Conservation (phyloP, 1,140 invertebrate species). For the Drosophila pruinosa region DNA sequence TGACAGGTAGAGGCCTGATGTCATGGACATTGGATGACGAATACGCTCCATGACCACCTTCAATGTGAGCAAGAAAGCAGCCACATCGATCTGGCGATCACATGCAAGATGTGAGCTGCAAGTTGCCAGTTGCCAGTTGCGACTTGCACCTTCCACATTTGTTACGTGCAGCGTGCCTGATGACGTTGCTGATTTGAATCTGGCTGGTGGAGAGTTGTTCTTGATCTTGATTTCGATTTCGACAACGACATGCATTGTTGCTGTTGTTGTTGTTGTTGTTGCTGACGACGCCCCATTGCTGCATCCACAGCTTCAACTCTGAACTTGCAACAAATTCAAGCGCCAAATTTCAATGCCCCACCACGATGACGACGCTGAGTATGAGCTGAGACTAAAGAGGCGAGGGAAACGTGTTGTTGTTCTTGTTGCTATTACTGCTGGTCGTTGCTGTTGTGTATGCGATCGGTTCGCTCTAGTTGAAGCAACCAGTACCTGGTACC, state of each 20-base stretch:
- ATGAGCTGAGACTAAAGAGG: slow-evolving; percentile 3
- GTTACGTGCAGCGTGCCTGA: slow-evolving; percentile 68
- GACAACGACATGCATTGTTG: slow-evolving; percentile 65
- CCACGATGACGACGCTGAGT: slow-evolving; percentile 57
- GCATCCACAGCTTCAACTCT: slow-evolving; percentile 74
- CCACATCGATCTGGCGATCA: slow-evolving; percentile 12
- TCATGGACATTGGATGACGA: background rate
- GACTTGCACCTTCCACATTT: slow-evolving; percentile 52
- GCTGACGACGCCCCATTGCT: slow-evolving; percentile 63
- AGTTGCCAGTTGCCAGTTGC: slow-evolving; percentile 5
- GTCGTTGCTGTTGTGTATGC: slow-evolving; percentile 62
- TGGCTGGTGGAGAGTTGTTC: slow-evolving; percentile 31
- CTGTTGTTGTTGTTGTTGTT: slow-evolving; percentile 29
- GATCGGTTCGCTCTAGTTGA: slow-evolving; percentile 55
- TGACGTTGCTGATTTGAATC: slow-evolving; percentile 75
- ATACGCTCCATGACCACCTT: slow-evolving; percentile 47
- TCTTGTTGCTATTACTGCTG: slow-evolving; percentile 12
- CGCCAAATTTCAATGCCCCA: slow-evolving; percentile 80
- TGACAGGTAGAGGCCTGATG: slow-evolving; percentile 1
- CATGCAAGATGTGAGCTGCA: slow-evolving; percentile 19
- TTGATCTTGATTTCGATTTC: slow-evolving; percentile 81
- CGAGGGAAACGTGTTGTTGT: slow-evolving; percentile 9
- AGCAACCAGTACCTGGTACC: background rate
- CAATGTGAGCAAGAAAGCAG: slow-evolving; percentile 69
- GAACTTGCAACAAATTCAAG: slow-evolving; percentile 82